Base-by-base conservation (phyloP, 2,113 vertebrate genomes). In the Tichodroma muraria region DNA sequence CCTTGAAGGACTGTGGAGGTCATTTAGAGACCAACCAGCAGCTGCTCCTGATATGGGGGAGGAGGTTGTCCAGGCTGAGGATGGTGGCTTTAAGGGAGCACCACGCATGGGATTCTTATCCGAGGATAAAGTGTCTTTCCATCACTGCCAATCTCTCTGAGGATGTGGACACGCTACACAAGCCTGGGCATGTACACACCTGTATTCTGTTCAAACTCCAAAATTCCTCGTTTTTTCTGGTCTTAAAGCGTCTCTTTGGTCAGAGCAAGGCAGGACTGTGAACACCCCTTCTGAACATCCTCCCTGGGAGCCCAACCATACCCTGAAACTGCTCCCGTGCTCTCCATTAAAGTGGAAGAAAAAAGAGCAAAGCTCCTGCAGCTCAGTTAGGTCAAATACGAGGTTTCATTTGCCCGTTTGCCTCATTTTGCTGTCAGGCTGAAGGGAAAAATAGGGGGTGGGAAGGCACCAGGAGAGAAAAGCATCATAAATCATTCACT, bases 401-500 rank as follows among this genome's bases (percentile, higher is more conserved):
- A 82, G 77, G 61, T 81, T 97, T 94, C 63, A 31, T 75, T 85
- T 56, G 80, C 91, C 66, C 3, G 0, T 75, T 91, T 85, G 89
- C 90, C 88, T 96, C 85, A 82, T 90, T 95, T 93, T 89, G 69
- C 85, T 56, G 5, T 95, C 85, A 81, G 73, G 63, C 66, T 84
- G 61, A 91, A 81, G 72, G 95, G 87, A 96, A 96, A 94, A 85
- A 85, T 69, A 92, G 70, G 49, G 91, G 71, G 85, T 90, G 85
- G 82, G 86, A 83, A 90, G 60, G 92, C 60, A 95, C 18, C 85
- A 84, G 35, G 77, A 90, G 91, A 90, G 59, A 88, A 89, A 30
- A 92, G 72, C 84, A 71, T 88, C 92, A 93, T 96, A 93, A 95
- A 96, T 96, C 89, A 93, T 77, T 89, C 68, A 57, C 53, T 81